Percentiles rank a stretch among this genome's conserved stretches.
Evolutionary conservation across 2,797 vertebrate genomes (phyloP).

Genomic region (Falco novaeseelandiae): DNA sequence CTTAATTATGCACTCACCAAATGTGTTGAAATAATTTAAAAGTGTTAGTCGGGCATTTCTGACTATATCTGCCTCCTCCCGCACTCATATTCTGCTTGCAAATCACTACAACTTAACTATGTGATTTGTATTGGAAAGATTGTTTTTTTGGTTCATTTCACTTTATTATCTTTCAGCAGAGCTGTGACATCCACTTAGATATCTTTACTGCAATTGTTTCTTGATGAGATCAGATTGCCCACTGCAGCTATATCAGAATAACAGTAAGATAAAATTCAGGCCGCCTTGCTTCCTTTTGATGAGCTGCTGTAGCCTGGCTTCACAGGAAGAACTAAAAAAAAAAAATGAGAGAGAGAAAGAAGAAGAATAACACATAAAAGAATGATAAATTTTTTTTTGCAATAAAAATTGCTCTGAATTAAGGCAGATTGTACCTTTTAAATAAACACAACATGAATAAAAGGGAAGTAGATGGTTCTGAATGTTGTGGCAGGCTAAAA

Average conservation of each 20-base stretch:
- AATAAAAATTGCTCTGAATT: conserved; percentile 56
- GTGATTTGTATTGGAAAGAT: conserved; percentile 60
- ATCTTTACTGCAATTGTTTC: conserved; percentile 65
- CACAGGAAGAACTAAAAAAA: background rate
- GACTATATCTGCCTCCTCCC: background rate
- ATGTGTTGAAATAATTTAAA: conserved; percentile 55
- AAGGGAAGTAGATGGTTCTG: background rate
- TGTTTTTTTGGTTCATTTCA: conserved; percentile 58
- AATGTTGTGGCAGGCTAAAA: background rate
- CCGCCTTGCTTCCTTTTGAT: conserved; percentile 35
- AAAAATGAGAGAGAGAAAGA: background rate
- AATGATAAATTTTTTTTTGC: conserved; percentile 4
- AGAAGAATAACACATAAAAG: conserved; percentile 6
- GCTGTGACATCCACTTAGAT: conserved; percentile 72
- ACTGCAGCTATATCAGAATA: conserved; percentile 56
- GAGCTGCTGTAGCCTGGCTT: conserved; percentile 30
- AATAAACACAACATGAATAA: conserved; percentile 52
- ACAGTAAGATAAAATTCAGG: conserved; percentile 54
- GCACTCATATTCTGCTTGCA: conserved; percentile 39
- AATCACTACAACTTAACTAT: conserved; percentile 52
- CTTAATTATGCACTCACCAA: conserved; percentile 60
- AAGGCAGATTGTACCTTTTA: conserved; percentile 55
- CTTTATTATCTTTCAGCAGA: conserved; percentile 69
- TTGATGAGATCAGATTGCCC: conserved; percentile 66
- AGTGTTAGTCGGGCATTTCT: conserved; percentile 52